Conservation (phyloP, 2,113 vertebrate genomes). For the Triplophysa dalaica region DNA sequence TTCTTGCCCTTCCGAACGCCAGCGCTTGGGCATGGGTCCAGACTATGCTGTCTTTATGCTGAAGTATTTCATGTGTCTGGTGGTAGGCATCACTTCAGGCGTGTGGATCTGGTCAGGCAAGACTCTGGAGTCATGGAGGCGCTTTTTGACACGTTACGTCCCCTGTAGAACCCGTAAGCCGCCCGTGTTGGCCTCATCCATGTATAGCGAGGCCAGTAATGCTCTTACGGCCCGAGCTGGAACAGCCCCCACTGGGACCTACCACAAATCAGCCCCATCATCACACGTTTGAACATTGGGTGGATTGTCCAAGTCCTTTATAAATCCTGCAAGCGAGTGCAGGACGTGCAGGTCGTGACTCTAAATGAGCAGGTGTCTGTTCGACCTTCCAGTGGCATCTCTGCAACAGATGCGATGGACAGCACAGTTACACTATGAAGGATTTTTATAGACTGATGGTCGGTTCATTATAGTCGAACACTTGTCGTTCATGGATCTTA, state of each 20-base stretch:
- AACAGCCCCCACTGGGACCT: constrained; percentile 76
- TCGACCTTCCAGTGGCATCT: not conserved
- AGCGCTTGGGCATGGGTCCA: constrained; percentile 71
- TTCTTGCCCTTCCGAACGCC: constrained; percentile 78
- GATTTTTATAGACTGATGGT: constrained; percentile 28
- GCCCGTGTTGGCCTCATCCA: constrained; percentile 67
- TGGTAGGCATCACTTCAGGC: constrained; percentile 95
- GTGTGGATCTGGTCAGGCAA: constrained; percentile 99
- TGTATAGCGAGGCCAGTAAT: constrained; percentile 80
- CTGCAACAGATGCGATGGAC: not conserved
- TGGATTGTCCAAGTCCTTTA: not conserved
- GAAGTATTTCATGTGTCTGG: constrained; percentile 97
- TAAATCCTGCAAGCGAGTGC: not conserved
- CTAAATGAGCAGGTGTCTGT: constrained; percentile 21
- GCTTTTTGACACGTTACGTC: constrained; percentile 81
- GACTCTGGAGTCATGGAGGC: constrained; percentile 91
- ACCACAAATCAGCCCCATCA: constrained; percentile 87
- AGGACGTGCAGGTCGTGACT: constrained; percentile 1
- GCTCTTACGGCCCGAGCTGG: constrained; percentile 80
- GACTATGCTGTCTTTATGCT: constrained; percentile 97
- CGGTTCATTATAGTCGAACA: not conserved
- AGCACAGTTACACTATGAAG: constrained; percentile 32
- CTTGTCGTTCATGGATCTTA: constrained; percentile 2
- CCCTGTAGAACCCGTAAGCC: constrained; percentile 81
- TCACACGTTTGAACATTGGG: constrained; percentile 76